Evolutionary conservation across 2,797 vertebrate species (phyloP).

Genomic region (Sebastes dallii): DNA sequence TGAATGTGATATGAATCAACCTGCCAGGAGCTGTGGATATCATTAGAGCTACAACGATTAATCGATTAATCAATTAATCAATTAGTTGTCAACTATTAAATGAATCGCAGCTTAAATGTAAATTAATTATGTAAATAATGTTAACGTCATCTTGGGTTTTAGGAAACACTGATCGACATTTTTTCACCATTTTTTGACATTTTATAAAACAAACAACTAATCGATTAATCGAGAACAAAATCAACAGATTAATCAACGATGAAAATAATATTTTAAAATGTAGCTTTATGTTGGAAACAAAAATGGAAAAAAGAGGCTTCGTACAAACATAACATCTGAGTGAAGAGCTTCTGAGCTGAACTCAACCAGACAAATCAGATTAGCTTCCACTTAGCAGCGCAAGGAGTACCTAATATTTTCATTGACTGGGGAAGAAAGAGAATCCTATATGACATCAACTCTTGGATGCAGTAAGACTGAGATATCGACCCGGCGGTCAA

Average conservation of each 20-base stretch:
- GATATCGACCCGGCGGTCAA: conserved; percentile 18
- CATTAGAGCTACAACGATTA: no score
- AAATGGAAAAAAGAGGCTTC: background rate
- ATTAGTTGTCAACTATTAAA: no score
- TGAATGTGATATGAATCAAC: background rate
- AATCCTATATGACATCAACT: conserved; percentile 23
- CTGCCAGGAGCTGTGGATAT: background rate
- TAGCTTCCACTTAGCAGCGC: conserved; percentile 38
- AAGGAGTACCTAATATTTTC: conserved; percentile 29
- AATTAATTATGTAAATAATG: no score
- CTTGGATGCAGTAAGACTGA: conserved; percentile 3
- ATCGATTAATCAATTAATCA: no score
- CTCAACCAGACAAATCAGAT: conserved; percentile 26
- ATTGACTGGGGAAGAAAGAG: background rate
- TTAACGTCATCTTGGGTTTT: no score
- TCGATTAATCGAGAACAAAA: no score
- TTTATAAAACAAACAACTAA: no score
- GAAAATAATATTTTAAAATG: background rate
- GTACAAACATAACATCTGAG: conserved; percentile 13
- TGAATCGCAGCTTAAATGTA: no score
- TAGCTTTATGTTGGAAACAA: background rate
- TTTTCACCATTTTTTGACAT: no score
- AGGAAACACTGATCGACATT: no score
- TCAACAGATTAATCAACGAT: no score
- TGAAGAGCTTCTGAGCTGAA: conserved; percentile 3